A percentile compares a stretch with the other conserved stretches of the same genome.
These are phyloP conservation scores for Agrochola macilenta DNA, from an alignment of 2,888 invertebrate genomes.

Conservation along the genomic window DNA sequence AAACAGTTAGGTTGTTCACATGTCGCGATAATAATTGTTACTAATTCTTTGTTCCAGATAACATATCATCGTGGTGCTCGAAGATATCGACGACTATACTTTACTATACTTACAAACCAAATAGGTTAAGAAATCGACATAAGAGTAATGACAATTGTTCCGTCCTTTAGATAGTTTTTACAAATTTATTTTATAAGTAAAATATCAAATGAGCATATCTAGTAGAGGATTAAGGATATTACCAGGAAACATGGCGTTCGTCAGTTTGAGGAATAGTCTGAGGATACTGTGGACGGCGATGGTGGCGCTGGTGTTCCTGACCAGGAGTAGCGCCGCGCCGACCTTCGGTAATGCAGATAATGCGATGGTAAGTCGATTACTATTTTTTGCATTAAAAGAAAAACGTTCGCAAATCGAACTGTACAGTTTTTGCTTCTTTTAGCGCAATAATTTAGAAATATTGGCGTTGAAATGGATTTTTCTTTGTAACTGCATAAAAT, in stretches of 20 bases:
- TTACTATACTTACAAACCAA: conserved; percentile 74
- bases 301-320: conserved; percentile 79
- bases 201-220: conserved; percentile 80
- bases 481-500: conserved; percentile 39
- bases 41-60: conserved; percentile 83
- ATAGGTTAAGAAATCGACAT: conserved; percentile 73
- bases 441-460: conserved; percentile 47
- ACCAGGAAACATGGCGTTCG: conserved; percentile 80
- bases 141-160: conserved; percentile 78
- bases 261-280: conserved; percentile 80
- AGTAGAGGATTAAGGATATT: conserved; percentile 71
- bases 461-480: conserved; percentile 62
- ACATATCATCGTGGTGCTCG: conserved; percentile 72
- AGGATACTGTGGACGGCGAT: conserved; percentile 81
- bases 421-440: conserved; percentile 40
- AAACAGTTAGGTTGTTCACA: conserved; percentile 29
- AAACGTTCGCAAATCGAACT: conserved; percentile 47
- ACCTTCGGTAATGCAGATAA: conserved; percentile 84
- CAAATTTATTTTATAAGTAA: conserved; percentile 73
- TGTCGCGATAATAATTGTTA: conserved; percentile 43
- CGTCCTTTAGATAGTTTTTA: conserved; percentile 79
- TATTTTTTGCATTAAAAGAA: conserved; percentile 36
- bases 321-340: conserved; percentile 85
- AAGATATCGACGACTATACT: conserved; percentile 74
- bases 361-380: conserved; percentile 84